phyloP scores from a whole-genome alignment of 2,888 invertebrate species.

The Noctua janthina region DNA sequence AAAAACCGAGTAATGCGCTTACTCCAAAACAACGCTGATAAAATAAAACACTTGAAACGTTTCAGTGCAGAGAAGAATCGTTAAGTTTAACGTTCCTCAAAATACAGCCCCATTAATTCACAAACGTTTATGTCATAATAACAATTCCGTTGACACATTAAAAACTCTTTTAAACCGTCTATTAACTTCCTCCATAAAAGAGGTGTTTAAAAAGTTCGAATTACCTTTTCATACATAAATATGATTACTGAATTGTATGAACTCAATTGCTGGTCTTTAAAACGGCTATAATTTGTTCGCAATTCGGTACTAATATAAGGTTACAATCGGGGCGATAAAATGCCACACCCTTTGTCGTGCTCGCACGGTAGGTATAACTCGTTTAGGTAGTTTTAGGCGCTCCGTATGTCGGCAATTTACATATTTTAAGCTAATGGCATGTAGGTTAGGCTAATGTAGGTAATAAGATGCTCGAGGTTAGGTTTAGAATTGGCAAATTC shows the following conservation, averaged over 20 bases:
- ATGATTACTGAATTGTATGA: slow-evolving; percentile 55
- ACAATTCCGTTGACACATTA: slow-evolving; percentile 48
- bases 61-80: slow-evolving; percentile 9
- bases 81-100: slow-evolving; percentile 39
- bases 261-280: slow-evolving; percentile 61
- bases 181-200: slow-evolving; percentile 32
- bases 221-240: slow-evolving; percentile 48
- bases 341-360: slow-evolving; percentile 58
- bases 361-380: slow-evolving; percentile 38
- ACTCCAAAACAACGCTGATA: slow-evolving; percentile 9
- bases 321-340: slow-evolving; percentile 63
- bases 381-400: slow-evolving; percentile 46
- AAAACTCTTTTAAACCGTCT: slow-evolving; percentile 36
- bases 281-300: slow-evolving; percentile 68
- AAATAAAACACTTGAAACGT: slow-evolving; percentile 10
- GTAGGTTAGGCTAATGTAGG: background rate
- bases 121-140: slow-evolving; percentile 52
- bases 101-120: slow-evolving; percentile 42
- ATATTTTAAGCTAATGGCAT: slow-evolving; percentile 24
- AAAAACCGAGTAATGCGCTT: background rate
- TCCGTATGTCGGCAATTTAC: slow-evolving; percentile 15
- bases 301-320: slow-evolving; percentile 59
- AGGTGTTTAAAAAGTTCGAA: slow-evolving; percentile 57
- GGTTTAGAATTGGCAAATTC: background rate
- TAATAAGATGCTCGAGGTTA: slow-evolving; percentile 4